Base-by-base conservation (phyloP, 2,113 vertebrate species). In the Orycteropus afer region DNA sequence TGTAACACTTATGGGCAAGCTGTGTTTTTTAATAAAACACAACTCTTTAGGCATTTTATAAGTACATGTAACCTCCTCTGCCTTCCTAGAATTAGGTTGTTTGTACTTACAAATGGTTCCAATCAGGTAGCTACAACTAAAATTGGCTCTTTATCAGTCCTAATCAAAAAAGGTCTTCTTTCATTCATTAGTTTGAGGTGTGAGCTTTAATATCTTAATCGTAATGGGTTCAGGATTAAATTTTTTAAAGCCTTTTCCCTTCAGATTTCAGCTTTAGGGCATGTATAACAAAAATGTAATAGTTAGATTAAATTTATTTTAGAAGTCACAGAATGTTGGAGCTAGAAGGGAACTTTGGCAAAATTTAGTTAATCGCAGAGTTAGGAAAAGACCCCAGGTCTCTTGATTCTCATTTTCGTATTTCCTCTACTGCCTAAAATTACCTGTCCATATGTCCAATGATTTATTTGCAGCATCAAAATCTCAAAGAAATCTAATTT, bases 21-120 rank as follows among this genome's bases (percentile, higher is more conserved):
- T 94, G 55, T 80, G 55, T 7, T 87, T 97, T 95, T 95, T 81
- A 94, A 97, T 95, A 71, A 94, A 96, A 94, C 34, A 67, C 49
- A 74, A 82, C 49, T 87, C 67, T 93, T 89, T 95, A 69, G 76
- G 65, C 45, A 83, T 73, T 74, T 88, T 82, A 95, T 73, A 91
- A 95, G 40, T 53, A 96, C 23, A 92, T 77, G 53, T 93, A 96
- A 94, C 45, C 2, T 47, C 22, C 1, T 92, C 90, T 86, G 57
- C 25, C 53, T 32, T 77, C 76, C 25, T 76, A 90, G 49, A 78
- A 87, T 91, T 65, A 32, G 51, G 29, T 83, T 91, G 37, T 93
- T 97, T 91, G 49, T 34, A 73, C 61, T 90, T 94, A 55, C 79
- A 25, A 97, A 94, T 95, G 55, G 29, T 89, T 11, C 12, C 49